Base-by-base conservation (phyloP, 2,888 invertebrate genomes). In the Drosophila prostipennis region DNA sequence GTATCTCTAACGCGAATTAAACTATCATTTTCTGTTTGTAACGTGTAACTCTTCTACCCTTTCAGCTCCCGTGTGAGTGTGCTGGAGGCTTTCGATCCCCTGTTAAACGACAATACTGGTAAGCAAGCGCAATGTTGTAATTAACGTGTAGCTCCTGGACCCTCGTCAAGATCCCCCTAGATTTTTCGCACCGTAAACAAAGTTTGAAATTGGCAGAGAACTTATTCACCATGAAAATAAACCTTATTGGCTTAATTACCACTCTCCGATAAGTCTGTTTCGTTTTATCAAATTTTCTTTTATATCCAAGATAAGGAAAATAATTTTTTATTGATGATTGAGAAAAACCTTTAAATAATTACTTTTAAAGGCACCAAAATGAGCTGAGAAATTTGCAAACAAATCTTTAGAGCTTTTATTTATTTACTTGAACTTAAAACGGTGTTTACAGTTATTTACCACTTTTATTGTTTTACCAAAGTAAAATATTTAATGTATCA, bases 21-120 rank as follows among this genome's bases (percentile, higher is more conserved):
- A n/a, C n/a, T n/a, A n/a, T n/a, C n/a, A n/a, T n/a, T n/a, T n/a
- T 14, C 13, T 8, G 1, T 29, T 29, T 14, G 40, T 52, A 69
- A 54, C 48, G 23, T 10, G 34, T n/a, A 36, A 55, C 13, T 23
- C n/a, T 16, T 46, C 14, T 42, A 6, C 14, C 14, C 7, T 80
- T 90, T 3, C 61, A 92, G 92, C 55, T 90, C 91, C 2, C 90
- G 92, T 46, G 92, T 92, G n/a, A 92, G 92, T 59, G 92, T 97
- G 86, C 92, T 97, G 87, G 96, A 97, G 91, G 96, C 96, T 72
- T 97, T 97, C 91, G 97, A 97, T 94, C 97, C 97, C 51, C 93
- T 97, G 90, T 93, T 96, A 49, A 92, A 93, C 87, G 93, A 94
- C 87, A 94, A 95, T 60, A 74, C 76, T 43, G 84, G 84, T 87